These are phyloP conservation scores for Drosophila ogumai DNA, from an alignment of 1,140 invertebrate genomes.

Conservation along the genomic window DNA sequence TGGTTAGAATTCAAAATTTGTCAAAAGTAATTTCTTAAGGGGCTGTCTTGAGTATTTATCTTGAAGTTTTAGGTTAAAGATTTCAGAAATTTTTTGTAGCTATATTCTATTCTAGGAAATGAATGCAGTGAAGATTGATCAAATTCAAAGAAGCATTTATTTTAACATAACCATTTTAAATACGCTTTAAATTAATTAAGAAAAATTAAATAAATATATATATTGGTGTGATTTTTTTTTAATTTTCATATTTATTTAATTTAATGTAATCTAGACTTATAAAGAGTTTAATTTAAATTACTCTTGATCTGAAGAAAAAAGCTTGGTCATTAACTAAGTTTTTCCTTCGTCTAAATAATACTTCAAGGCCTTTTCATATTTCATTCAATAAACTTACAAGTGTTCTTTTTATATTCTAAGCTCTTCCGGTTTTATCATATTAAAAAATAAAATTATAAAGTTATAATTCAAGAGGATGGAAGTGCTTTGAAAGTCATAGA, in stretches of 20 bases:
- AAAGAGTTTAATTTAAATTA: background rate
- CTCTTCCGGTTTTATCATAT: conserved; percentile 22
- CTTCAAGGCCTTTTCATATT: conserved; percentile 7
- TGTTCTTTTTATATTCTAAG: conserved; percentile 12
- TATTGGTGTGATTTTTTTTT: no score
- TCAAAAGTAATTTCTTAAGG: background rate
- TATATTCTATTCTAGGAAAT: no score
- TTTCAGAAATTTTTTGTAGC: no score
- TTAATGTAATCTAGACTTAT: background rate
- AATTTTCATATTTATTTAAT: background rate
- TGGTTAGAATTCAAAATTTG: conserved; percentile 1
- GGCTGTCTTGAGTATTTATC: background rate
- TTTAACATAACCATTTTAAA: no score
- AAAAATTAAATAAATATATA: no score
- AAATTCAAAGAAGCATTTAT: no score
- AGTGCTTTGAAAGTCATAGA: conserved; percentile 4
- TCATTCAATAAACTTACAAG: conserved; percentile 40
- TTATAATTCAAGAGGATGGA: conserved; percentile 14
- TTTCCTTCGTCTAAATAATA: background rate
- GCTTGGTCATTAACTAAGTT: background rate
- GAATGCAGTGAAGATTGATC: no score
- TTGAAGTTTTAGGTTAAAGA: background rate
- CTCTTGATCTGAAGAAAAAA: background rate
- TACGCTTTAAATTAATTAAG: no score
- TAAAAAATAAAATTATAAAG: conserved; percentile 8